Evolutionary conservation across 2,888 invertebrate species (phyloP).

Genomic region (Oegoconia quadripuncta): DNA sequence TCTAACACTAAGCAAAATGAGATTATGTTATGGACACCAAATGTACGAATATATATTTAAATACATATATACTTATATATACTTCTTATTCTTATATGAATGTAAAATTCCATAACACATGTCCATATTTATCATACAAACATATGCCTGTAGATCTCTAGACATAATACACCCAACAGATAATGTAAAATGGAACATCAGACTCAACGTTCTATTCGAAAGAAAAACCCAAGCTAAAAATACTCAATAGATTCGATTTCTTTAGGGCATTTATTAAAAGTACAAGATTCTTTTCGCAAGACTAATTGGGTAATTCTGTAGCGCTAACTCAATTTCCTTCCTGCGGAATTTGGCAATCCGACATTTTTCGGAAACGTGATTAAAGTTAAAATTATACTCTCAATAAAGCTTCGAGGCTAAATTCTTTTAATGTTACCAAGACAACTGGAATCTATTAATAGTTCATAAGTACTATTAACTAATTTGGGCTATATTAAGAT

Average conservation of each 20-base stretch:
- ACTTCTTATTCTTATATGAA: no score
- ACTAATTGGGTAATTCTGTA: conserved; percentile 39
- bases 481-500: no score
- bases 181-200: neutral
- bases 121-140: no score
- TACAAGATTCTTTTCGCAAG: conserved; percentile 25
- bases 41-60: no score
- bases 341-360: conserved; percentile 3
- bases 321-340: conserved; percentile 39
- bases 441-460: no score
- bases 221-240: neutral
- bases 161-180: no score
- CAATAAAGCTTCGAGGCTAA: conserved; percentile 20
- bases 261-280: conserved; percentile 6
- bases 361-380: conserved; percentile 18
- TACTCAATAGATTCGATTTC: neutral
- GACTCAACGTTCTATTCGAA: neutral
- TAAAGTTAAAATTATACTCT: conserved; percentile 32
- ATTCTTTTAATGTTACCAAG: conserved; percentile 11
- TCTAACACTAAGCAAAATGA: no score
- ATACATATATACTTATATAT: no score
- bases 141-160: no score
- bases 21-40: no score
- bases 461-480: no score
- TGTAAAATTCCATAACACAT: no score